phyloP scores from a whole-genome alignment of 1,140 invertebrate species.

The Xylocopa sonorina region DNA sequence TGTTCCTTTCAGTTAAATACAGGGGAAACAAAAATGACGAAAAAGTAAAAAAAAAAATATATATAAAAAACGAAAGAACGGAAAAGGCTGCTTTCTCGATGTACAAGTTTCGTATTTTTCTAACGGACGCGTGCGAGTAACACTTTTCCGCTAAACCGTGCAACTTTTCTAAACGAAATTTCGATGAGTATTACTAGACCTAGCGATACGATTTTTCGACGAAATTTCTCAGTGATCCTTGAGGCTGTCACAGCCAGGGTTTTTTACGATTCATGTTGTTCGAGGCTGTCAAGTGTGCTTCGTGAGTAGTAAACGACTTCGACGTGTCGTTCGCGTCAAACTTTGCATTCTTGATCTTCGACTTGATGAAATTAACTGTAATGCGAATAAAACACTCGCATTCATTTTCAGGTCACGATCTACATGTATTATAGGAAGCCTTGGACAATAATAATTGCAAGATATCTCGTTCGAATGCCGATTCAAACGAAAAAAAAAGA shows the following conservation, averaged over 20 bases:
- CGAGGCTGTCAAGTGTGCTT: background rate
- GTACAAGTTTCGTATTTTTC: conserved; percentile 31
- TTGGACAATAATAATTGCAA: background rate
- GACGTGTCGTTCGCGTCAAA: background rate
- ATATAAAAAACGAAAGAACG: too few relatives aligned
- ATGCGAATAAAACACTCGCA: background rate
- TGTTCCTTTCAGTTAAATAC: conserved; percentile 3
- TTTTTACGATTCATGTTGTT: background rate
- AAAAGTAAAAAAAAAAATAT: background rate
- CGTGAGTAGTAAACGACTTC: background rate
- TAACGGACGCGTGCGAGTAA: conserved; percentile 10
- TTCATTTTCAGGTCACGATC: background rate
- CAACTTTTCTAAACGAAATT: conserved; percentile 20
- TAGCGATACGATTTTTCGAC: background rate
- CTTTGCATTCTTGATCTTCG: background rate
- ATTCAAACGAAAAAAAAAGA: background rate
- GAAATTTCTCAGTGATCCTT: background rate
- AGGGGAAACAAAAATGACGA: background rate
- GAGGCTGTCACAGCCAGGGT: background rate
- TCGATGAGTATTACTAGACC: conserved; percentile 2
- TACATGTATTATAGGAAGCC: background rate
- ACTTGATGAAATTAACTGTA: background rate
- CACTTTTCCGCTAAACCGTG: conserved; percentile 5
- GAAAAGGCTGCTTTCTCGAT: conserved; percentile 29
- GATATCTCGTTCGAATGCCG: background rate